Percentiles rank a stretch among this genome's conserved stretches.
Evolutionary conservation across 2,113 vertebrate genomes (phyloP).

Genomic region (Pygoscelis antarcticus): DNA sequence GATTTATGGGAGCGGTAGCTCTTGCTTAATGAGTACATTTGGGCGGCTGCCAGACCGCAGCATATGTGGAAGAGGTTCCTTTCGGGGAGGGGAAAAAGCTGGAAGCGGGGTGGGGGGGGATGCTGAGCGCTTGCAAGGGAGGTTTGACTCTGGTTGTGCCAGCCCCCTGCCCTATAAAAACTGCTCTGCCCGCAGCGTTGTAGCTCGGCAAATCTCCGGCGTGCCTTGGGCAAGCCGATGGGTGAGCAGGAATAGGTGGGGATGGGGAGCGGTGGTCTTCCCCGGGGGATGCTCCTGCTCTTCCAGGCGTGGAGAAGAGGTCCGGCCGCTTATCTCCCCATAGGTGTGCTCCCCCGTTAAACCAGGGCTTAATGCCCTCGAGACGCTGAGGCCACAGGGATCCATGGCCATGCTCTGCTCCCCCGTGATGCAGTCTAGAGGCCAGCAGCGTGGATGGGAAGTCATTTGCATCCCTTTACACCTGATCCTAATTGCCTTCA

Average conservation of each 20-base stretch:
- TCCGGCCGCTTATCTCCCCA: accelerated
- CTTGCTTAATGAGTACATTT: neutral
- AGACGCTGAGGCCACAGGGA: neutral
- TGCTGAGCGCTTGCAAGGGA: neutral
- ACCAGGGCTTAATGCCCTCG: neutral
- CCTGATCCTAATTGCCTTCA: neutral
- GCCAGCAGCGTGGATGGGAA: neutral
- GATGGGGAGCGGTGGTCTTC: neutral
- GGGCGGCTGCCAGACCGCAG: neutral
- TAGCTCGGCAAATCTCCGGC: neutral
- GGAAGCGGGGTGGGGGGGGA: too few species aligned
- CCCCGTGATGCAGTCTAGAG: accelerated
- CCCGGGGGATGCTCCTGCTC: neutral
- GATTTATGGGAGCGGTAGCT: neutral
- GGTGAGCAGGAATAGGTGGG: neutral
- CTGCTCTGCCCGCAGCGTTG: neutral
- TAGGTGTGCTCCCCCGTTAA: neutral
- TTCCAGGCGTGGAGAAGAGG: neutral
- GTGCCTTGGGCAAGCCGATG: too few species aligned
- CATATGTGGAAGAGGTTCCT: neutral
- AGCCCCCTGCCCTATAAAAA: neutral
- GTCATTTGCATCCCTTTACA: neutral
- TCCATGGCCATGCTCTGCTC: neutral
- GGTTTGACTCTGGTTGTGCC: neutral
- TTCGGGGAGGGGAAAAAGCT: neutral